A percentile compares a stretch with the other conserved stretches of the same genome.
Evolutionary conservation across 2,888 invertebrate species (phyloP).

Genomic region (Pecten maximus): DNA sequence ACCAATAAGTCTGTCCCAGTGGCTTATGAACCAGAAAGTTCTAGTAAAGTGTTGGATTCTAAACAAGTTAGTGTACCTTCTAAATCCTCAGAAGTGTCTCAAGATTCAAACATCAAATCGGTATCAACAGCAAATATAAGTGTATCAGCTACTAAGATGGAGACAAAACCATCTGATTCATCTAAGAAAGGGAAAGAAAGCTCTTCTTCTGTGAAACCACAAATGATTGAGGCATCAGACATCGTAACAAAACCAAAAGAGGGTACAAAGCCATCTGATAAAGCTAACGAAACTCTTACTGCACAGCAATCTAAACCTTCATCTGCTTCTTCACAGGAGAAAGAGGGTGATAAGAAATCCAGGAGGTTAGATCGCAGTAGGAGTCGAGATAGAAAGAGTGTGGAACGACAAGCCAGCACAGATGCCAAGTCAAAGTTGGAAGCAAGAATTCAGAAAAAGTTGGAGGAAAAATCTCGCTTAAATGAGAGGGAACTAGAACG

Average conservation of each 20-base stretch:
- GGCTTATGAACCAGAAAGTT: background rate
- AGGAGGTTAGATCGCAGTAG: background rate
- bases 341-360: background rate
- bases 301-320: background rate
- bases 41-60: background rate
- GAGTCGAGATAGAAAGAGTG: background rate
- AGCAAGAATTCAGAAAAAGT: background rate
- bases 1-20: background rate
- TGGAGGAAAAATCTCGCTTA: background rate
- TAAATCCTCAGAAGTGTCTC: background rate
- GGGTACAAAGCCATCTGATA: background rate
- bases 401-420: background rate
- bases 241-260: background rate
- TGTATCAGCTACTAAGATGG: background rate
- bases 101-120: background rate
- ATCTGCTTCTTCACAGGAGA: background rate
- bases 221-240: background rate
- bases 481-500: background rate
- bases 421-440: conserved; percentile 2
- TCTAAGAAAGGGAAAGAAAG: background rate
- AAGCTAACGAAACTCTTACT: background rate
- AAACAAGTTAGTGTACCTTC: background rate
- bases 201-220: background rate
- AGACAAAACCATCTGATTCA: background rate
- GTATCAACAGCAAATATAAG: background rate